These are phyloP conservation scores for Elgaria multicarinata DNA, from an alignment of 2,113 vertebrate species.

Conservation along the genomic window DNA sequence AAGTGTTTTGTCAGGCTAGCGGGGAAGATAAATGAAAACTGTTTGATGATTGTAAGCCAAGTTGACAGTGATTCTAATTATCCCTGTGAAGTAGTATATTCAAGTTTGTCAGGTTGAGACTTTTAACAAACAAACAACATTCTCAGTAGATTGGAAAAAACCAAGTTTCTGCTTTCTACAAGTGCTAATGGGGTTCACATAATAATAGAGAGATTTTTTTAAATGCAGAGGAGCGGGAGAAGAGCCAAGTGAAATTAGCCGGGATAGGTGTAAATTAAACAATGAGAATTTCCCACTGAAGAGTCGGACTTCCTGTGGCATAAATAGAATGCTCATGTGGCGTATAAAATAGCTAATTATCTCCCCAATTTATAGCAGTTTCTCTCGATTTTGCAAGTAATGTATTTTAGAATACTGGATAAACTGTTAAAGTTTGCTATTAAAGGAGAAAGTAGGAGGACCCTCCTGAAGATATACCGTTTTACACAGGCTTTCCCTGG, in stretches of 20 bases:
- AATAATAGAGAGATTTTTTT: background rate
- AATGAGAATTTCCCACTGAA: background rate
- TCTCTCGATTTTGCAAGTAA: slow-evolving; percentile 48
- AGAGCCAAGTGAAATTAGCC: background rate
- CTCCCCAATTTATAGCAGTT: background rate
- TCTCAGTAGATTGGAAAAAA: background rate
- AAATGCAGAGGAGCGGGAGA: background rate
- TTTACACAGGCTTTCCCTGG: too few species aligned
- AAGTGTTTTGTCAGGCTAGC: background rate
- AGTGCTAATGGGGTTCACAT: background rate
- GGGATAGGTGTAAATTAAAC: background rate
- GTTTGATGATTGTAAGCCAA: slow-evolving; percentile 7
- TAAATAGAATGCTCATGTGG: background rate
- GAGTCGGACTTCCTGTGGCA: background rate
- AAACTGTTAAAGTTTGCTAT: background rate
- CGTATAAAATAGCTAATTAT: slow-evolving; percentile 9
- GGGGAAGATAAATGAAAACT: background rate
- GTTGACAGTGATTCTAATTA: slow-evolving; percentile 30
- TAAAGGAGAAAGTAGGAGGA: slow-evolving; percentile 12
- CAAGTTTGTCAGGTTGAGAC: background rate
- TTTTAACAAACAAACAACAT: background rate
- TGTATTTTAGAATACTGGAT: background rate
- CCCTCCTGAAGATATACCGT: too few species aligned
- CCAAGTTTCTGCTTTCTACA: slow-evolving; percentile 22
- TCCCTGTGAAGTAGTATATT: background rate